Percentiles rank a stretch among this genome's conserved stretches.
These are phyloP conservation scores for Diploscapter pachys DNA, from an alignment of 1,140 invertebrate species.

Conservation along the genomic window DNA sequence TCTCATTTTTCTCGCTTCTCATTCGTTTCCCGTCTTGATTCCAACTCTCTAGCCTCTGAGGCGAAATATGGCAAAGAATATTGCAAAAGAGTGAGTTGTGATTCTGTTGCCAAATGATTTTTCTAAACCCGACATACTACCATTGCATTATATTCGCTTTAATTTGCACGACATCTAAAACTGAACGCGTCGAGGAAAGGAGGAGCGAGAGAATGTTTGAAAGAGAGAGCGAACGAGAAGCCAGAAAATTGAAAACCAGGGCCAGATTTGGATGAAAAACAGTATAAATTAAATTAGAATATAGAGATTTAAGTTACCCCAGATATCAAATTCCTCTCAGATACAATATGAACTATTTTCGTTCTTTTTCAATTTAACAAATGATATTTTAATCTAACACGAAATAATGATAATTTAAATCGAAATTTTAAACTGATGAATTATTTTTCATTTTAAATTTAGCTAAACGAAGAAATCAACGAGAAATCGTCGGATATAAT, in stretches of 20 bases:
- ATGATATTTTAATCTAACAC: not conserved
- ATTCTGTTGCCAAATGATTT: no score
- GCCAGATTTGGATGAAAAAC: not conserved
- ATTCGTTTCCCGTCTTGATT: not conserved
- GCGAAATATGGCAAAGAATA: not conserved
- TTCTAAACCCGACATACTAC: no score
- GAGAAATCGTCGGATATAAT: constrained; percentile 18
- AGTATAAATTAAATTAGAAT: not conserved
- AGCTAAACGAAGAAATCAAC: constrained; percentile 29
- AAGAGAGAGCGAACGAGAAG: no score
- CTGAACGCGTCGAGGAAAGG: no score
- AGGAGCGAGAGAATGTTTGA: no score
- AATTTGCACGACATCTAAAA: no score
- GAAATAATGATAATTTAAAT: not conserved
- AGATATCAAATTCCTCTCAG: not conserved
- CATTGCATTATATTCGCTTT: no score
- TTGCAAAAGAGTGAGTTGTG: not conserved
- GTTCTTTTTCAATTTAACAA: not conserved
- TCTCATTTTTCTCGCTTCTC: not conserved
- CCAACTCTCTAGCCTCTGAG: not conserved
- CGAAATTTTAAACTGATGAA: constrained; percentile 8
- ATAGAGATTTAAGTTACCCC: not conserved
- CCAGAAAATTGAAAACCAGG: not conserved
- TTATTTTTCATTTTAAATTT: constrained; percentile 5
- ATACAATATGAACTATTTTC: not conserved